Evolutionary conservation across 2,113 vertebrate genomes (phyloP).

Genomic region (Cheilinus undulatus): DNA sequence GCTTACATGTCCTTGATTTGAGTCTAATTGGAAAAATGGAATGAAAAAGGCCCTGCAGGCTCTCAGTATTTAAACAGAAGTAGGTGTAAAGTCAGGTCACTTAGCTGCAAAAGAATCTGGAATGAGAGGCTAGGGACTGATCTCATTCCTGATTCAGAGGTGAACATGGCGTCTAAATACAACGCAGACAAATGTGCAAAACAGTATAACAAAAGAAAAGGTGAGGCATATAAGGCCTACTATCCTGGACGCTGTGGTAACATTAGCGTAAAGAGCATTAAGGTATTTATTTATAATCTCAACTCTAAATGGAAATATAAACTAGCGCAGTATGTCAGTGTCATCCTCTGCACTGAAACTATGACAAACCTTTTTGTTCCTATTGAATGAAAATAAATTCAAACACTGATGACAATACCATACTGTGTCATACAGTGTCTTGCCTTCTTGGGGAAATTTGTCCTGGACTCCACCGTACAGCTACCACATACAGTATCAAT

Average conservation of each 20-base stretch:
- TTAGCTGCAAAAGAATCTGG: slow-evolving; percentile 76
- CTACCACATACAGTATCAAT: too few species aligned
- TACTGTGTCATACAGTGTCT: too few species aligned
- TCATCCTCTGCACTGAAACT: too few species aligned
- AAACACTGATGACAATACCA: too few species aligned
- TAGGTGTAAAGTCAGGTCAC: slow-evolving; percentile 86
- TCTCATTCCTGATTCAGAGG: slow-evolving; percentile 1
- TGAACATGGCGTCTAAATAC: background rate
- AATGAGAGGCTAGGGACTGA: slow-evolving; percentile 78
- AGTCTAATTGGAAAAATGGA: slow-evolving; percentile 73
- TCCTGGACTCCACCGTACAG: too few species aligned
- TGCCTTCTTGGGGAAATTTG: too few species aligned
- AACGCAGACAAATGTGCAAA: slow-evolving; percentile 1
- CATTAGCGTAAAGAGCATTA: slow-evolving; percentile 10
- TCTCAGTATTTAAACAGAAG: slow-evolving; percentile 92
- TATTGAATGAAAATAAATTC: too few species aligned
- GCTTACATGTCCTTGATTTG: slow-evolving; percentile 74
- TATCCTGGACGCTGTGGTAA: background rate
- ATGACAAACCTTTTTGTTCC: too few species aligned
- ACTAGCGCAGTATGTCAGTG: too few species aligned
- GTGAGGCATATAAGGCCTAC: background rate
- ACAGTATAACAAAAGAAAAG: background rate
- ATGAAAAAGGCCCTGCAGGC: slow-evolving; percentile 85
- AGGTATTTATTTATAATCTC: too few species aligned
- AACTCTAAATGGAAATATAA: too few species aligned